Base-by-base conservation (phyloP, 2,888 invertebrate genomes). In the Leucophora obtusa region DNA sequence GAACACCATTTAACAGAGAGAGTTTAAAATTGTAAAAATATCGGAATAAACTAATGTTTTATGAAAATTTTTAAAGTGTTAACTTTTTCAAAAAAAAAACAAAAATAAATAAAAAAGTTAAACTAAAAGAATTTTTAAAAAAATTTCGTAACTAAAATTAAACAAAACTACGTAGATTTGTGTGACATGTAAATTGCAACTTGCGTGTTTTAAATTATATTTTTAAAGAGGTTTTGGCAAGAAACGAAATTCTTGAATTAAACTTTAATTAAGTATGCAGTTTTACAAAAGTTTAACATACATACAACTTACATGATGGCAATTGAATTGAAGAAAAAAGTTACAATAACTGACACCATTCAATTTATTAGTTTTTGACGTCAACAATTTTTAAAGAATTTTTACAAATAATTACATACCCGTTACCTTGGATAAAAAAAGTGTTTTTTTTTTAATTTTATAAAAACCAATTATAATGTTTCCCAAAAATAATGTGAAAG, bases 1-100 rank as follows among this genome's bases (percentile, higher is more conserved):
- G 84, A 85, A 78, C 83, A 84, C 85, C 87, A 84, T 84, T 86
- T 85, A 81, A 73, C 83, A 84, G 82, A 80, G 86, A 80, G 80
- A 85, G 85, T 84, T 83, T 69, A 72, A 82, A 72, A 24, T 80
- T 77, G 69, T 51, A 71, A 65, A 73, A 70, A n/a, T 28, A 63
- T 33, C 53, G 68, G 58, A 68, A 62, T 21, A 28, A 35, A 54
- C 18, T 51, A 35, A 35, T 5, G 7, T 54, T 21, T 33, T n/a
- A 56, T 47, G 15, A 54, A 17, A 54, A 68, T 60, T 14, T 66
- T 15, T 59, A 56, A 58, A 62, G 50, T n/a, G 43, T 54, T 21
- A 50, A 15, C 11, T 18, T 65, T 51, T 21, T 9, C 7, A 28
- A 6, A 7, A 7, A 54, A 47, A 60, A 54, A 3, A n/a, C 3